phyloP scores from a whole-genome alignment of 2,113 vertebrate species.

The Monarcha castaneiventris region DNA sequence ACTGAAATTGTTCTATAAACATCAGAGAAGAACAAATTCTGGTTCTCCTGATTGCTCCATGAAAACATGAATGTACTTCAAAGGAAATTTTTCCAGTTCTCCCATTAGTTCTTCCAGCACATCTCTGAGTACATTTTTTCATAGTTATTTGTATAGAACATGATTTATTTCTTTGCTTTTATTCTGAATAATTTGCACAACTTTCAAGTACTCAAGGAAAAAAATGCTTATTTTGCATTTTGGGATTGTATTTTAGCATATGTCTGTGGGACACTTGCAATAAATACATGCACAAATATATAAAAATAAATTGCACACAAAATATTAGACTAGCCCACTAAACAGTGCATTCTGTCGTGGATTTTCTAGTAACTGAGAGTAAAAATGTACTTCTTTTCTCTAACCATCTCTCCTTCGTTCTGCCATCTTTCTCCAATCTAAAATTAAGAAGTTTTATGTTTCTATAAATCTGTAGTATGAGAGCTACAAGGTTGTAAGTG shows the following conservation, averaged over 20 bases:
- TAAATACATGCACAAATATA: background rate
- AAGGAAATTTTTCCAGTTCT: background rate
- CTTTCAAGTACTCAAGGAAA: background rate
- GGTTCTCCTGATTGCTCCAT: background rate
- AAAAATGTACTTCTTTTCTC: background rate
- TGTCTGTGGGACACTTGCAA: background rate
- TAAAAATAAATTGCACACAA: background rate
- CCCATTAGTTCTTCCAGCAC: background rate
- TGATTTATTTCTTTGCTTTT: slow-evolving; percentile 16
- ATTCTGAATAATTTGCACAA: slow-evolving; percentile 17
- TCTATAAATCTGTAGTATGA: background rate
- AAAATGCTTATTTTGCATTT: slow-evolving; percentile 24
- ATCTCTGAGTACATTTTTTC: background rate
- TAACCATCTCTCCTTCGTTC: background rate
- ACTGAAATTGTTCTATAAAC: background rate
- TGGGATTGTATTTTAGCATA: background rate
- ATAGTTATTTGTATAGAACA: background rate
- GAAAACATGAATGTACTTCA: background rate
- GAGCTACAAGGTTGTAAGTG: background rate
- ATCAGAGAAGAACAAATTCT: background rate
- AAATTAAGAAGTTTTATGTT: background rate
- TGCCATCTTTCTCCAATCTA: background rate
- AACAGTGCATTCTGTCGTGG: slow-evolving; percentile 11
- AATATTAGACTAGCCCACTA: slow-evolving; percentile 7
- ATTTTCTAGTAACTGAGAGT: slow-evolving; percentile 39